Conservation (phyloP, 2,113 vertebrate genomes). For the Prinia subflava region DNA sequence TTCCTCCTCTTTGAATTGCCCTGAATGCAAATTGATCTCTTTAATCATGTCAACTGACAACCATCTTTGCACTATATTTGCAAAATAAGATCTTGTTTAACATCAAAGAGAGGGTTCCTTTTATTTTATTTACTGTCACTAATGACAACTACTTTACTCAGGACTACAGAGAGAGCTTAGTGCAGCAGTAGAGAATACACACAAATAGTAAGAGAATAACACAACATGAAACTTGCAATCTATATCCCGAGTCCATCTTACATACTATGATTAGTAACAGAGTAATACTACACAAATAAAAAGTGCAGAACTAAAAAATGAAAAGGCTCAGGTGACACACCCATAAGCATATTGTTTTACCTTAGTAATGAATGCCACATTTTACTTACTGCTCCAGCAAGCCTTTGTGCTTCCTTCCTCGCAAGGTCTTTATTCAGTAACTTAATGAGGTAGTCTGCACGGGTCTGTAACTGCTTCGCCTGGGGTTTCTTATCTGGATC, state of each 20-base stretch:
- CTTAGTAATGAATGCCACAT: neutral
- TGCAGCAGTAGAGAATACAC: neutral
- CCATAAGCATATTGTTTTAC: neutral
- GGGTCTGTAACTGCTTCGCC: constrained; percentile 96
- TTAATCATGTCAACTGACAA: neutral
- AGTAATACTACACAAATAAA: neutral
- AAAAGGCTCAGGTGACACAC: neutral
- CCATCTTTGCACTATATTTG: neutral
- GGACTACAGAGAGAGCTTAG: neutral
- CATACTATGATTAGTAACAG: neutral
- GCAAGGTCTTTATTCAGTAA: constrained; percentile 94
- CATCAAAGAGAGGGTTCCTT: neutral
- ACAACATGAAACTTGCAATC: neutral
- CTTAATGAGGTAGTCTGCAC: constrained; percentile 99
- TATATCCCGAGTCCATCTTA: neutral
- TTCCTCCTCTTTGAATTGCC: constrained; percentile 90
- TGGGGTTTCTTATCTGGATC: constrained; percentile 99
- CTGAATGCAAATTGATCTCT: constrained; percentile 65
- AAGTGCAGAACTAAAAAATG: neutral
- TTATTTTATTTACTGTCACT: neutral
- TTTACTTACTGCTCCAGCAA: constrained; percentile 85
- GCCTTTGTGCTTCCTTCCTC: constrained; percentile 90
- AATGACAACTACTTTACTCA: neutral
- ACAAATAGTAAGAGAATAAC: neutral
- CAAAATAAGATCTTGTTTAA: neutral